Evolutionary conservation across 1,140 invertebrate genomes (phyloP).

Genomic region (Tetragnatha versicolor): DNA sequence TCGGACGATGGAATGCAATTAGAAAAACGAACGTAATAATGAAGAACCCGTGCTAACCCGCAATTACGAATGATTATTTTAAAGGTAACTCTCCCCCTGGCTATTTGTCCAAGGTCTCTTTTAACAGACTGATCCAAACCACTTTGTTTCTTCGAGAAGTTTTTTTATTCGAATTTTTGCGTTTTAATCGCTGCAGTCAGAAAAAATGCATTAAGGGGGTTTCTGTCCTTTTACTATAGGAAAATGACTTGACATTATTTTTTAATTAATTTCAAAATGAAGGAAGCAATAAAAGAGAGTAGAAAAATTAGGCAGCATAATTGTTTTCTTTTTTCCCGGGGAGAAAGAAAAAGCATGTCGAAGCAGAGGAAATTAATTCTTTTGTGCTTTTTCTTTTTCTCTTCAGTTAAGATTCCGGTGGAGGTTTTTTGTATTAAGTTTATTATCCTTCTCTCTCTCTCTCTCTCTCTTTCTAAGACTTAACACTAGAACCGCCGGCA

Average conservation of each 20-base stretch:
- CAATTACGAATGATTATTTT: constrained; percentile 49
- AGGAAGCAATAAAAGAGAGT: constrained; percentile 10
- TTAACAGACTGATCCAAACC: neutral
- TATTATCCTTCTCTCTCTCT: too few species aligned
- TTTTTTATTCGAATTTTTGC: constrained; percentile 2
- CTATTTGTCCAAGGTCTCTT: neutral
- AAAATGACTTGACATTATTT: constrained; percentile 41
- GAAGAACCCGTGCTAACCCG: neutral
- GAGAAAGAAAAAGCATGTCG: too few species aligned
- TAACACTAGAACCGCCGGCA: too few species aligned
- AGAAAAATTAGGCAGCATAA: neutral
- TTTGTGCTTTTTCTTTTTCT: too few species aligned
- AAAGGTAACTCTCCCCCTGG: constrained; percentile 23
- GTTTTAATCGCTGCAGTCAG: constrained; percentile 4
- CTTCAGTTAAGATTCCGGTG: too few species aligned
- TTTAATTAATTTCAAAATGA: constrained; percentile 28
- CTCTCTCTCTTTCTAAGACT: too few species aligned
- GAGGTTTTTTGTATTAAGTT: too few species aligned
- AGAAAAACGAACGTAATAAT: constrained; percentile 42
- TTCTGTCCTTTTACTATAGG: constrained; percentile 9
- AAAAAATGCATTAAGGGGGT: constrained; percentile 29
- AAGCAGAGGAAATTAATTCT: too few species aligned
- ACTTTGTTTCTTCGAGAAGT: constrained; percentile 4
- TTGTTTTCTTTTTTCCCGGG: neutral
- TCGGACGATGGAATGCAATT: constrained; percentile 26